Evolutionary conservation across 2,113 vertebrate species (phyloP), one percentile per base, ranked within the genome.

Genomic region (Chamaetylas fuelleborni): DNA sequence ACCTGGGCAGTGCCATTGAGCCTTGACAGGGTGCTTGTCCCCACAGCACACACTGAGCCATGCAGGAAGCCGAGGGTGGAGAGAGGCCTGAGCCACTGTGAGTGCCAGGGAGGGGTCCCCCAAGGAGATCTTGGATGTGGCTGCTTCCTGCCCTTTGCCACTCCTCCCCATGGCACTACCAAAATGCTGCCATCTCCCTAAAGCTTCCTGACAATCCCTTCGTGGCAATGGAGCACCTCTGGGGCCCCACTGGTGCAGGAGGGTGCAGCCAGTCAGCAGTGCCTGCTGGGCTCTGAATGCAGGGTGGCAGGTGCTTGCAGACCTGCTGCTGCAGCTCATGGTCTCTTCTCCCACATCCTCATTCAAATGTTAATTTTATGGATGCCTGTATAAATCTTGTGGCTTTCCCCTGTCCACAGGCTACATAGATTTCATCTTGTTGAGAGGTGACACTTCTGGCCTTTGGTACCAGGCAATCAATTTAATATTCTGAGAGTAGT

Each of bases 371-470:
- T 97, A 97, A 97, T 97, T 97, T 97, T 97, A 93, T 89, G 71
- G 86, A 91, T 15, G 36, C 92, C 95, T 95, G 96, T 97, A 97
- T 97, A 96, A 98, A 97, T 97, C 96, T 97, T 96, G 88, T 4
- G 28, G 92, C 93, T 94, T 62, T 92, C 76, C 58, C 67, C 86
- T 86, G 48, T 93, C 91, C 45, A n/a, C 11, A 19, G 8, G 82
- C 95, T 88, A 93, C 91, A 57, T 60, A 92, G 97, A 96, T 98
- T 97, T 97, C 96, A 92, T 96, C 95, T 97, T 96, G 93, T 93
- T 97, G 97, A 98, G 96, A 97, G 92, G 95, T 97, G 97, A 95
- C 97, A 94, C 86, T 94, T 94, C 79, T 96, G 95, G 96, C 97
- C 97, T 98, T 97, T 97, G 95, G 93, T 94, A 90, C 81, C 70